Percentiles rank a stretch among this genome's conserved stretches.
These are phyloP conservation scores for Corythoichthys intestinalis DNA, from an alignment of 2,113 vertebrate species.

Conservation along the genomic window DNA sequence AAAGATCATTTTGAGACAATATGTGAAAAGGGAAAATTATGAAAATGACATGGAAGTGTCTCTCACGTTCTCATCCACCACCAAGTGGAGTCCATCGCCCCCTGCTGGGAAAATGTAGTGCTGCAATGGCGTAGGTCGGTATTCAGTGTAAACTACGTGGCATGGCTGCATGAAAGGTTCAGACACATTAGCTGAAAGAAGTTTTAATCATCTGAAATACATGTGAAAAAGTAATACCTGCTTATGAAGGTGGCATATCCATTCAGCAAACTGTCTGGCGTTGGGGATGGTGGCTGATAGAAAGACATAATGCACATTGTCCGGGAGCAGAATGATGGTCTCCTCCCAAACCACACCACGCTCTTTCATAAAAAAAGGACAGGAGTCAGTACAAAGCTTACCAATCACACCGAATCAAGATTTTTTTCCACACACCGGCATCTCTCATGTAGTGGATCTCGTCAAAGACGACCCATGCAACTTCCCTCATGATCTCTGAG, in stretches of 20 bases:
- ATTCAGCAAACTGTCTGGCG: constrained; percentile 95
- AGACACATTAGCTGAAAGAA: constrained; percentile 3
- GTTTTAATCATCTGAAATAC: background rate
- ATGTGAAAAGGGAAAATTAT: background rate
- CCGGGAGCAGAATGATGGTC: constrained; percentile 97
- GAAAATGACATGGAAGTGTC: background rate
- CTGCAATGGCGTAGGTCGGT: constrained; percentile 92
- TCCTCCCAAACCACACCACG: constrained; percentile 99
- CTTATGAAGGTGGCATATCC: constrained; percentile 97
- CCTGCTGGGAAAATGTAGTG: constrained; percentile 98
- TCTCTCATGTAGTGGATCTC: constrained; percentile 99
- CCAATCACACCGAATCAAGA: background rate
- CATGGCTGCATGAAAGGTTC: constrained; percentile 77
- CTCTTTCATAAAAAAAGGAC: constrained; percentile 67
- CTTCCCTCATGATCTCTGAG: constrained; percentile 98
- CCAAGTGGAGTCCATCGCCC: constrained; percentile 94
- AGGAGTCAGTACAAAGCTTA: background rate
- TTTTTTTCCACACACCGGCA: constrained; percentile 73
- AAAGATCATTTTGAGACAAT: background rate
- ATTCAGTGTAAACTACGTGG: constrained; percentile 97
- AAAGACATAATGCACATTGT: constrained; percentile 98
- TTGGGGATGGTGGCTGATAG: constrained; percentile 98
- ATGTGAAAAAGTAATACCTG: constrained; percentile 72
- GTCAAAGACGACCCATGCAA: constrained; percentile 97
- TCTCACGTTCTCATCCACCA: constrained; percentile 97